A percentile compares a stretch with the other conserved stretches of the same genome.
Conservation (phyloP, 2,797 vertebrate genomes). For the Basileuterus tristriatus region DNA sequence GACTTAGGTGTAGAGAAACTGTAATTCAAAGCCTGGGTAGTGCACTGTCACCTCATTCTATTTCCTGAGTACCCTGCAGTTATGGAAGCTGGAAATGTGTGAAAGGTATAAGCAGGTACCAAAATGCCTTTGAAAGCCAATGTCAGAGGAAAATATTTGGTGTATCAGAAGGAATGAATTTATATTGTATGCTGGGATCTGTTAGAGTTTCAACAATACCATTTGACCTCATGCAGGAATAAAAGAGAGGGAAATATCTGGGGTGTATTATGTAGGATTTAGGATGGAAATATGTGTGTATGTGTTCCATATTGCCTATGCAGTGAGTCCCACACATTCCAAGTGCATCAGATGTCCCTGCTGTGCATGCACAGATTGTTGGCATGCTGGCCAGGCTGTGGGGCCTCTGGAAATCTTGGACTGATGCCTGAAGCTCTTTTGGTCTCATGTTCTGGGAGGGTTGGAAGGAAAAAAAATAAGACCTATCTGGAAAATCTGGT, state of each 20-base stretch:
- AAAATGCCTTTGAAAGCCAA: slow-evolving; percentile 12
- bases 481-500: background rate
- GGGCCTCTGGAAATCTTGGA: slow-evolving; percentile 35
- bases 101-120: background rate
- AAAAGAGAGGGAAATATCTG: background rate
- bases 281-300: background rate
- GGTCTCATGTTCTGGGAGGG: background rate
- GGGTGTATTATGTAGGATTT: background rate
- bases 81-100: background rate
- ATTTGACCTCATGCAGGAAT: background rate
- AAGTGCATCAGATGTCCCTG: background rate
- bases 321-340: background rate
- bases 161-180: slow-evolving; percentile 9
- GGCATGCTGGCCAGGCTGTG: background rate
- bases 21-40: background rate
- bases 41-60: background rate
- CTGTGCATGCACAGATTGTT: background rate
- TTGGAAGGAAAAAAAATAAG: background rate
- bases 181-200: background rate
- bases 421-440: background rate
- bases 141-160: background rate
- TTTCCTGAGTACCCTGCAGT: background rate
- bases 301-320: slow-evolving; percentile 10
- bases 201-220: background rate
- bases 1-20: background rate